Conservation (phyloP, 2,113 vertebrate genomes). For the Martes martes region DNA sequence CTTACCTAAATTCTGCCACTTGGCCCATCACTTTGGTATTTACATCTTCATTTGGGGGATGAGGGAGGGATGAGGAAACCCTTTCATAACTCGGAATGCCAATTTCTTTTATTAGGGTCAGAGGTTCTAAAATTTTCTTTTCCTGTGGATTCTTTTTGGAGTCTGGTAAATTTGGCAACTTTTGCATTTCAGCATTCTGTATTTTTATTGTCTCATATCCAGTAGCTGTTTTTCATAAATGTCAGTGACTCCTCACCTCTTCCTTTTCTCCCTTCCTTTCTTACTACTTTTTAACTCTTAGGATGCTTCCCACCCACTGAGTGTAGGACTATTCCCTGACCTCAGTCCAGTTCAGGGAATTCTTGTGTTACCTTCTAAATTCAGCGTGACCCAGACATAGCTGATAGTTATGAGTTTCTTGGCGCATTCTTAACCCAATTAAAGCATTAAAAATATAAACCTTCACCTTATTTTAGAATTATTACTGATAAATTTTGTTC, state of each 20-base stretch:
- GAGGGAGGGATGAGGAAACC: background rate
- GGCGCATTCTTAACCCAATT: background rate
- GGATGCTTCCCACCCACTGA: background rate
- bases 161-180: conserved; percentile 25
- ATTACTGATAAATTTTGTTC: conserved; percentile 28
- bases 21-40: background rate
- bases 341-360: background rate
- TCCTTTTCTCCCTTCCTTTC: background rate
- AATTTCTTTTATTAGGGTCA: background rate
- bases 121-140: conserved; percentile 12
- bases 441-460: conserved; percentile 12
- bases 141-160: background rate
- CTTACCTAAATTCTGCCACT: conserved; percentile 21
- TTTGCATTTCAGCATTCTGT: conserved; percentile 46
- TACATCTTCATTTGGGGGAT: background rate
- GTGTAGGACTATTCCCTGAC: background rate
- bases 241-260: background rate
- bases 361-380: conserved; percentile 28
- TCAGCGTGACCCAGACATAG: background rate
- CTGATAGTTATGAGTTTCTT: conserved; percentile 41
- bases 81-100: background rate
- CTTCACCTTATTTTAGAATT: background rate
- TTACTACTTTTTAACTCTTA: conserved; percentile 27
- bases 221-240: conserved; percentile 24
- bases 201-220: conserved; percentile 22